phyloP scores from a whole-genome alignment of 2,888 invertebrate species.

The Isoperla grammatica region DNA sequence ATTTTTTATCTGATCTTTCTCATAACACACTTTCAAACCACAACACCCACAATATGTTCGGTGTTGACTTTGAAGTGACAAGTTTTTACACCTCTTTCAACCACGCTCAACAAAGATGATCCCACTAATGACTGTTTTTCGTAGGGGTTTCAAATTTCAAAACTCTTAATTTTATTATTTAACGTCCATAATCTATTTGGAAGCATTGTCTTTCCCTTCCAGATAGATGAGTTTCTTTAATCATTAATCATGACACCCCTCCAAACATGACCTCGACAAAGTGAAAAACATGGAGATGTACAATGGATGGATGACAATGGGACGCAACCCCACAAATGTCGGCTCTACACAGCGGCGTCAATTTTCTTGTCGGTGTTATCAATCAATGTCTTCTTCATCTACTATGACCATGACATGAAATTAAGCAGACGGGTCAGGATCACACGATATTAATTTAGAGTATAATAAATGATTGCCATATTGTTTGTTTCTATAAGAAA shows the following conservation, averaged over 20 bases:
- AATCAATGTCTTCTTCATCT: background rate
- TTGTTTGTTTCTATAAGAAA: no score
- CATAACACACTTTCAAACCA: no score
- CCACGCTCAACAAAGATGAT: background rate
- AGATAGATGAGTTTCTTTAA: constrained; percentile 15
- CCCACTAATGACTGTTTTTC: background rate
- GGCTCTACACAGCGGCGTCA: background rate
- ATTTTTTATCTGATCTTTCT: no score
- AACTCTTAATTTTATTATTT: background rate
- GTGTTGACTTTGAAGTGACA: no score
- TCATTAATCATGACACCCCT: no score
- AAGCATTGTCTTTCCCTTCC: constrained; percentile 6
- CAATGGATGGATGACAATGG: background rate
- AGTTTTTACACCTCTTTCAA: background rate
- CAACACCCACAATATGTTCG: no score
- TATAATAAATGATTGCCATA: no score
- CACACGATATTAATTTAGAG: no score
- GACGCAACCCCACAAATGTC: background rate
- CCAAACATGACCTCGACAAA: background rate
- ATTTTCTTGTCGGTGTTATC: background rate
- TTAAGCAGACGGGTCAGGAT: no score
- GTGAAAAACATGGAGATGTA: background rate
- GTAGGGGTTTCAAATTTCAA: background rate
- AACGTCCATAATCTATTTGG: background rate
- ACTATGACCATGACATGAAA: background rate